Evolutionary conservation across 2,888 invertebrate species (phyloP), one percentile per base, ranked within the genome.

Genomic region (Pristionchus maxplancki): DNA sequence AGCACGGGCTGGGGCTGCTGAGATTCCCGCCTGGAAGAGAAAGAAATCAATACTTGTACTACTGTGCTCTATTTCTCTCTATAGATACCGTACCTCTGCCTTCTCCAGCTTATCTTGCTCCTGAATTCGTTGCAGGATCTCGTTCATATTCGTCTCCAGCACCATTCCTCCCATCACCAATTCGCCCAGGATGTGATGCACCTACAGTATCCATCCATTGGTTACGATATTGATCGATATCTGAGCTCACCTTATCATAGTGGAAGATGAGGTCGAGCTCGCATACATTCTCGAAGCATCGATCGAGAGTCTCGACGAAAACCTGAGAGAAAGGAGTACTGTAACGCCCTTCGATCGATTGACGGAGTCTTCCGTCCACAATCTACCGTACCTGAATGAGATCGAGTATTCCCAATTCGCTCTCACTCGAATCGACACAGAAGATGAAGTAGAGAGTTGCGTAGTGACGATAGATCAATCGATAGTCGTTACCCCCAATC

Each of bases 81-180:
- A n/a, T n/a, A n/a, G n/a, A n/a, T n/a, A 50, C 20, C 88, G 53
- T 28, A 89, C 98, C 97, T 99, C 99, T 94, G 98, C 97, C 95
- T 99, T 98, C 95, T 99, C 98, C 95, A 99, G 96, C 95, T 98
- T 98, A 95, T 97, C 98, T 96, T 99, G 99, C 94, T 99, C 99
- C 94, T 99, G 98, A 92, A 99, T 97, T 94, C 99, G 96, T 37
- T 97, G 97, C 83, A 99, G 96, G 90, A 99, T 99, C 95, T 99
- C 98, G 9, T 97, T 97, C 98, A 99, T 99, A 95, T 99, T 99
- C 28, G 99, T 99, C 95, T 99, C 99, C 91, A 99, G 96, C 64
- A 99, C 99, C 99, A 99, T 99, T 3, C 99, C 99, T 28, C 99
- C 99, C 99, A 99, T 99, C 28, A 99, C 99, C 89, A 99, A 96